Percentiles rank a stretch among this genome's conserved stretches.
Conservation (phyloP, 2,888 invertebrate species). For the Mythimna pallens region DNA sequence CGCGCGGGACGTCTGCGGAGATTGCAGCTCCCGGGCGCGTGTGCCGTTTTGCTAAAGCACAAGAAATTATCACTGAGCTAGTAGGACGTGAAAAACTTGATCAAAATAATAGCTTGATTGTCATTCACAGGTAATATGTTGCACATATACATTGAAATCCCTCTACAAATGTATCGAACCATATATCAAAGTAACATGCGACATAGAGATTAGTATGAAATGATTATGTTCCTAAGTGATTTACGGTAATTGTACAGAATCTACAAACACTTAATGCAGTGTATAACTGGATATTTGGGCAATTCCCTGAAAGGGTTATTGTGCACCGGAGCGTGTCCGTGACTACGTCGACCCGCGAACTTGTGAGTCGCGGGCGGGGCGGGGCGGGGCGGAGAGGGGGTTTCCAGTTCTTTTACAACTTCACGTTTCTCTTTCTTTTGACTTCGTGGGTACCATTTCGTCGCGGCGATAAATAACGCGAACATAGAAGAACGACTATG, state of each 20-base stretch:
- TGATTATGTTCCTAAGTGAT: neutral
- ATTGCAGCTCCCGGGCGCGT: too few species aligned
- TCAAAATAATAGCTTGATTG: too few species aligned
- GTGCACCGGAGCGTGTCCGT: neutral
- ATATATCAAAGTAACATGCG: neutral
- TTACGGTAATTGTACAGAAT: neutral
- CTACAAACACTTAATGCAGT: neutral
- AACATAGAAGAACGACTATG: neutral
- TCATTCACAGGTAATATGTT: too few species aligned
- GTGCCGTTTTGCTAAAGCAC: too few species aligned
- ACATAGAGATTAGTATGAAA: neutral
- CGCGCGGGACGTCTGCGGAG: too few species aligned
- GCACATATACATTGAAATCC: too few species aligned
- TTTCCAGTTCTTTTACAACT: neutral
- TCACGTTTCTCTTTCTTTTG: neutral
- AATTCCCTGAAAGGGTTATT: neutral
- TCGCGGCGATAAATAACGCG: neutral
- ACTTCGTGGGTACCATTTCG: neutral
- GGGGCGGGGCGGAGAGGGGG: too few species aligned
- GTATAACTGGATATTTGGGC: neutral
- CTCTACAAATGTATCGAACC: too few species aligned
- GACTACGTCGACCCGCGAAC: neutral
- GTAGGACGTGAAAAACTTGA: too few species aligned
- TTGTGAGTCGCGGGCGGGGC: neutral
- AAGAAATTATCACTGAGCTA: too few species aligned